phyloP scores from a whole-genome alignment of 2,888 invertebrate species.

The Himalopsyche kuldschensis region DNA sequence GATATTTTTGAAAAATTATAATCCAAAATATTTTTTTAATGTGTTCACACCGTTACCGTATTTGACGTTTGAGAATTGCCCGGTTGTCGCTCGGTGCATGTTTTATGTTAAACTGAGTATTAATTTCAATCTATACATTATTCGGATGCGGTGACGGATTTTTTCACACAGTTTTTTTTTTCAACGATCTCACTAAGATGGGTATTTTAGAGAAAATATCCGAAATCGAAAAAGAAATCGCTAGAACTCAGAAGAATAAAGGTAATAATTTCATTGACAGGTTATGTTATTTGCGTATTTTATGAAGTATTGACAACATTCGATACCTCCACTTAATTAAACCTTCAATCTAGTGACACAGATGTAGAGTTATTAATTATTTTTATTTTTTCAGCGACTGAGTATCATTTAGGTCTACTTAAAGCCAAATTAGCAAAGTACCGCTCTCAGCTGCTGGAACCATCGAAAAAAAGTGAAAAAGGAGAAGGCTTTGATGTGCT shows the following conservation, averaged over 20 bases:
- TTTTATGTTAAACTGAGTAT: neutral
- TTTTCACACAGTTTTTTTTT: neutral
- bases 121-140: neutral
- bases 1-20: too few species aligned
- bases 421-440: slow-evolving; percentile 97
- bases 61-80: slow-evolving; percentile 6
- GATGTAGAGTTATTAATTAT: slow-evolving; percentile 7
- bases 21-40: neutral
- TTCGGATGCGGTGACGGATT: slow-evolving; percentile 22
- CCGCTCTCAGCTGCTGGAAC: slow-evolving; percentile 91
- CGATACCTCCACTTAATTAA: neutral
- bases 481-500: slow-evolving; percentile 99
- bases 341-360: neutral
- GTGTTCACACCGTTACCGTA: neutral
- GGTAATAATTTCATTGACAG: slow-evolving; percentile 59
- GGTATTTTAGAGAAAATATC: slow-evolving; percentile 98
- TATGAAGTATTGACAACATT: neutral
- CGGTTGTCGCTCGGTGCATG: neutral
- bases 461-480: slow-evolving; percentile 90
- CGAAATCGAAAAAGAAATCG: slow-evolving; percentile 98
- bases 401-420: slow-evolving; percentile 96
- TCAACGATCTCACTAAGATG: slow-evolving; percentile 61
- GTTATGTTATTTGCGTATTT: slow-evolving; percentile 2
- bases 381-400: slow-evolving; percentile 76
- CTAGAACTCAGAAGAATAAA: slow-evolving; percentile 98